Percentiles rank a stretch among this genome's conserved stretches.
phyloP scores from a whole-genome alignment of 2,888 invertebrate genomes.

The Cheilosia variabilis region DNA sequence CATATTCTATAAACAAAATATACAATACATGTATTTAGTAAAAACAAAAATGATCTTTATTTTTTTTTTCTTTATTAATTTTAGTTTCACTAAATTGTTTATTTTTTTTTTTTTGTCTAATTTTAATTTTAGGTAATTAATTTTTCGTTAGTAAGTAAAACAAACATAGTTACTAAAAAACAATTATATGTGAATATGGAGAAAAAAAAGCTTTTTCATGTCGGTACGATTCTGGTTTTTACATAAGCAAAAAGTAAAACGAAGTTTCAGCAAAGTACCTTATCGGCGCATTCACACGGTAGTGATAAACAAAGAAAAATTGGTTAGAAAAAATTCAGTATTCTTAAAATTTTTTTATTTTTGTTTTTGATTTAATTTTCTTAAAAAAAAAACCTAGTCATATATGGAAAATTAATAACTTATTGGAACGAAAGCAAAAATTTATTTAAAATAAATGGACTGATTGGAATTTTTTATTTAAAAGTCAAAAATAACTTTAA shows the following conservation, averaged over 20 bases:
- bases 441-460: conserved; percentile 47
- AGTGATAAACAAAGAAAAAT: conserved; percentile 61
- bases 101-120: conserved; percentile 52
- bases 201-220: conserved; percentile 66
- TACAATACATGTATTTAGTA: conserved; percentile 54
- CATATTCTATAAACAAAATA: conserved; percentile 57
- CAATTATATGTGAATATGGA: conserved; percentile 26
- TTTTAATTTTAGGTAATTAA: conserved; percentile 46
- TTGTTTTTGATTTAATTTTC: conserved; percentile 68
- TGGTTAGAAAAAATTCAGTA: conserved; percentile 70
- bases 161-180: conserved; percentile 62
- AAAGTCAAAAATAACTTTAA: conserved; percentile 32
- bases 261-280: conserved; percentile 54
- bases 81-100: conserved; percentile 49
- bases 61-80: conserved; percentile 48
- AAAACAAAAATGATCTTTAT: conserved; percentile 40
- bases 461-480: conserved; percentile 69
- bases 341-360: conserved; percentile 67
- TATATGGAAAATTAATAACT: conserved; percentile 64
- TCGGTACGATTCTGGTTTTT: conserved; percentile 55
- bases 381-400: conserved; percentile 66
- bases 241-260: conserved; percentile 18
- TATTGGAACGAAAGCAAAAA: conserved; percentile 38
- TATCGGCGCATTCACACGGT: conserved; percentile 64
- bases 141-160: conserved; percentile 38